Percentiles rank a stretch among this genome's conserved stretches.
Conservation (phyloP, 2,113 vertebrate genomes). For the Oreochromis tanganicae region DNA sequence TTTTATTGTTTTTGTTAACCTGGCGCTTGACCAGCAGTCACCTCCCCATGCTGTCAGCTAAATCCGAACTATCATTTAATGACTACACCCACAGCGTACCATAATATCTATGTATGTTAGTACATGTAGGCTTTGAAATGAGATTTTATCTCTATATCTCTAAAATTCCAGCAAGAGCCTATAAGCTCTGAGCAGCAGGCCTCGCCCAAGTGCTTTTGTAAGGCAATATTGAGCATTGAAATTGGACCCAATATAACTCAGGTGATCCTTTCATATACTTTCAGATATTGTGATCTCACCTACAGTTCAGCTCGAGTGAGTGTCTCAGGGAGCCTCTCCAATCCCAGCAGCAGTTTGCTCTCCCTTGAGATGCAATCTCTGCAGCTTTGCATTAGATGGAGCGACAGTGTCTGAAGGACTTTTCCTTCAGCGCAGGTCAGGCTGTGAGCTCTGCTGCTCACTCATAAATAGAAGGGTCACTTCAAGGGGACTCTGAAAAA, state of each 20-base stretch:
- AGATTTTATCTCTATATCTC: background rate
- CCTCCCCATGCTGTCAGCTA: background rate
- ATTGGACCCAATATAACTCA: background rate
- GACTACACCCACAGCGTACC: background rate
- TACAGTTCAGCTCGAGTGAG: slow-evolving; percentile 16
- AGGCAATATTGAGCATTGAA: background rate
- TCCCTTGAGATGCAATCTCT: background rate
- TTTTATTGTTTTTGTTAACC: background rate
- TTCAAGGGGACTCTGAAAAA: background rate
- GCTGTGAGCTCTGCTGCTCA: background rate
- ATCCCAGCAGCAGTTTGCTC: background rate
- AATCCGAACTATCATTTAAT: background rate
- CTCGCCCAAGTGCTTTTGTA: background rate
- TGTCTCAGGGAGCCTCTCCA: background rate
- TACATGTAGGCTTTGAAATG: background rate
- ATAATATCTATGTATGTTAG: background rate
- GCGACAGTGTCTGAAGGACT: background rate
- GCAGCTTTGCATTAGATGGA: background rate
- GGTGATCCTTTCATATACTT: slow-evolving; percentile 44
- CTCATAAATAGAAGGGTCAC: background rate
- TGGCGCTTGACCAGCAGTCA: background rate
- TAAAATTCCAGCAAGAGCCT: slow-evolving; percentile 13
- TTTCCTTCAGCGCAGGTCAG: background rate
- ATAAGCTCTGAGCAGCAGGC: background rate
- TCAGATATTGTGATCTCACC: slow-evolving; percentile 36